Evolutionary conservation across 2,888 invertebrate genomes (phyloP).

Genomic region (Cartodere bifasciata): DNA sequence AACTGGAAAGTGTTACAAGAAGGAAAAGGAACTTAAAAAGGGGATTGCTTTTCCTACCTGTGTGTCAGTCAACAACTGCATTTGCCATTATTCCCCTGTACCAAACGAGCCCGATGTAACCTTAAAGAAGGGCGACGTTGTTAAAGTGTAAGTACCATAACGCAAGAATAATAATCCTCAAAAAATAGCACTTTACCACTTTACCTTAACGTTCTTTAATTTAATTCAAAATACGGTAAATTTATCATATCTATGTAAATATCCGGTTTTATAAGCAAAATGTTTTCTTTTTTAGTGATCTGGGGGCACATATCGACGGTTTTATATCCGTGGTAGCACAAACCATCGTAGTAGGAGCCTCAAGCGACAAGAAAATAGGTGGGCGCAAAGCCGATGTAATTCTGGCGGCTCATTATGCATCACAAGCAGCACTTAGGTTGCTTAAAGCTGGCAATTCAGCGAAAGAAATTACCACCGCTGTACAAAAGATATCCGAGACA

Average conservation of each 20-base stretch:
- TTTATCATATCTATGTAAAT: no score
- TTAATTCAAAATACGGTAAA: no score
- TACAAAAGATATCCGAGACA: slow-evolving; percentile 84
- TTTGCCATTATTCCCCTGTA: slow-evolving; percentile 97
- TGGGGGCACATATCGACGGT: slow-evolving; percentile 98
- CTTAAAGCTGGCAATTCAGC: slow-evolving; percentile 87
- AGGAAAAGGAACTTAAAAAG: slow-evolving; percentile 95
- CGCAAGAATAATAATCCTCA: no score
- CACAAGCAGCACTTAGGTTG: slow-evolving; percentile 88
- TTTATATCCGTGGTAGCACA: slow-evolving; percentile 98
- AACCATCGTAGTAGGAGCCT: slow-evolving; percentile 78
- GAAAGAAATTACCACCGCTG: slow-evolving; percentile 79
- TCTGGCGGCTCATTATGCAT: slow-evolving; percentile 88
- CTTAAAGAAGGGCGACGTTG: slow-evolving; percentile 84
- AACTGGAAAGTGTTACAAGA: slow-evolving; percentile 93
- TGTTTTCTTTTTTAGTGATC: slow-evolving; percentile 54
- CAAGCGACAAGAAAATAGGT: slow-evolving; percentile 57
- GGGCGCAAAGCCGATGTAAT: slow-evolving; percentile 92
- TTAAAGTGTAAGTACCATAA: slow-evolving; percentile 97
- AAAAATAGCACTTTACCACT: no score
- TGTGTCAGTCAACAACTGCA: slow-evolving; percentile 96
- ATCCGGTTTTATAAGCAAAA: no score
- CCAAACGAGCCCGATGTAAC: slow-evolving; percentile 80
- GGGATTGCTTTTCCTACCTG: slow-evolving; percentile 99
- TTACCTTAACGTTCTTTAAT: no score